Evolutionary conservation across 92 coral and sea anemone species (phyloP).

Genomic region (Heteractis magnifica): DNA sequence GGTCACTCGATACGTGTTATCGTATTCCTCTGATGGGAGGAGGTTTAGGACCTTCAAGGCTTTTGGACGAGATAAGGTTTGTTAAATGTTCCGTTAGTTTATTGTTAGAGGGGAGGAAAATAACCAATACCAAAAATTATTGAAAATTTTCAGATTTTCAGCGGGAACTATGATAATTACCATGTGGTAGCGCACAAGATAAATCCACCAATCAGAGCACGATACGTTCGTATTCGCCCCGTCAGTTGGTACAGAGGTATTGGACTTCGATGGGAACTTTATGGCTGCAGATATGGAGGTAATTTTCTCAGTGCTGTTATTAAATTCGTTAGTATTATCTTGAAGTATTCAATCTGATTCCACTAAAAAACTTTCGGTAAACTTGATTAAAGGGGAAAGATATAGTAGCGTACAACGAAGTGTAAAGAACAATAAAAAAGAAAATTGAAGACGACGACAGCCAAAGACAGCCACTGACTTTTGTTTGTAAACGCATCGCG

Average conservation of each 20-base stretch:
- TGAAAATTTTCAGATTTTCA: slow-evolving; percentile 50
- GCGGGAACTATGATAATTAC: slow-evolving; percentile 65
- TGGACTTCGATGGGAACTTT: slow-evolving; percentile 59
- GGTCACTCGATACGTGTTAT: slow-evolving; percentile 64
- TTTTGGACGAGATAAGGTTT: slow-evolving; percentile 55
- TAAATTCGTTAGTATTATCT: background rate
- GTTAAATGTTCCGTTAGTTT: background rate
- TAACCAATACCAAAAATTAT: background rate
- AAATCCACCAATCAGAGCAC: slow-evolving; percentile 49
- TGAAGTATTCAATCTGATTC: background rate
- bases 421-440: too few species aligned
- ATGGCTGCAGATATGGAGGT: slow-evolving; percentile 64
- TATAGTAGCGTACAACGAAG: too few species aligned
- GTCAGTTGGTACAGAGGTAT: slow-evolving; percentile 46
- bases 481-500: too few species aligned
- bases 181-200: slow-evolving; percentile 63
- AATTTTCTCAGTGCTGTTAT: background rate
- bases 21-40: slow-evolving; percentile 58
- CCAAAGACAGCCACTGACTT: too few species aligned
- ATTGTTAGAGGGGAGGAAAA: background rate
- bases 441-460: too few species aligned
- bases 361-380: too few species aligned
- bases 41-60: slow-evolving; percentile 55
- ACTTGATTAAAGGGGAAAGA: too few species aligned
- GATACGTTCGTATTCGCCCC: slow-evolving; percentile 55